phyloP scores from a whole-genome alignment of 2,113 vertebrate genomes.

The Elgaria multicarinata region DNA sequence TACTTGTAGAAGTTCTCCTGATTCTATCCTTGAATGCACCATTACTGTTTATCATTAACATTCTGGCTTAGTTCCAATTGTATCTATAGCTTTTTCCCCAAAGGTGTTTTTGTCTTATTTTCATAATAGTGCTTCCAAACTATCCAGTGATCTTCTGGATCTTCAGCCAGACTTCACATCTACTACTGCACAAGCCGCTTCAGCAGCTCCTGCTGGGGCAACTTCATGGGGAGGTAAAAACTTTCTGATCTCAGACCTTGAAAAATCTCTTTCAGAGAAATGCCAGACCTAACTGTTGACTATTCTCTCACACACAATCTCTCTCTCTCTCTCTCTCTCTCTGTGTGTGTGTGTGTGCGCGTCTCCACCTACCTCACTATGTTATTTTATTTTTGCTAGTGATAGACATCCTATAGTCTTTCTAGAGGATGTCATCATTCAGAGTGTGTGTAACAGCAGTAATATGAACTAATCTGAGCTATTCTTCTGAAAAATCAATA shows the following conservation, averaged over 20 bases:
- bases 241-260: constrained; percentile 34
- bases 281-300: constrained; percentile 30
- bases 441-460: neutral
- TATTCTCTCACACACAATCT: neutral
- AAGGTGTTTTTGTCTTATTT: constrained; percentile 5
- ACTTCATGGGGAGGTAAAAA: constrained; percentile 92
- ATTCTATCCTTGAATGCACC: neutral
- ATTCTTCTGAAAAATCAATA: neutral
- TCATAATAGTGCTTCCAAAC: constrained; percentile 79
- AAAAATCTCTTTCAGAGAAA: neutral
- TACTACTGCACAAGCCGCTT: constrained; percentile 75
- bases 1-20: neutral
- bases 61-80: neutral
- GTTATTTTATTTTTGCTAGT: neutral
- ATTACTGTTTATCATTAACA: neutral
- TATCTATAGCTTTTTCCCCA: neutral
- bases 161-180: constrained; percentile 89
- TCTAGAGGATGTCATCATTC: neutral
- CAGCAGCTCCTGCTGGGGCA: constrained; percentile 81
- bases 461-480: neutral
- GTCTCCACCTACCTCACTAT: neutral
- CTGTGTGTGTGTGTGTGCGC: too few species aligned
- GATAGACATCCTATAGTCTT: neutral
- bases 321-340: neutral
- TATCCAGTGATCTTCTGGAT: constrained; percentile 92